A percentile compares a stretch with the other conserved stretches of the same genome.
These are phyloP conservation scores for Hirundo rustica DNA, from an alignment of 2,797 vertebrate genomes.

Conservation along the genomic window DNA sequence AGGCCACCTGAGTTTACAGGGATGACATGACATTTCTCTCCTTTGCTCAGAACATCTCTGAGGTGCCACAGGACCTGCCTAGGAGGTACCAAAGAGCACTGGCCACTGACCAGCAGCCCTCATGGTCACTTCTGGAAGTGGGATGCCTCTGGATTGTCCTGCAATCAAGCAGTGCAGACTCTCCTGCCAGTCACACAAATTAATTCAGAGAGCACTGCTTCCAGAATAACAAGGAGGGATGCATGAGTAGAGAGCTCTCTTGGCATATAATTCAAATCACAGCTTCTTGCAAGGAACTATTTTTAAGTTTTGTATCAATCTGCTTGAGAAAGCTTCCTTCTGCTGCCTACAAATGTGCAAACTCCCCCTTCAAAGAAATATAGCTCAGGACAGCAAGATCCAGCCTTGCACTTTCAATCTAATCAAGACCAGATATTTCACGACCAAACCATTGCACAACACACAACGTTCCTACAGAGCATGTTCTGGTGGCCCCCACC, in stretches of 20 bases:
- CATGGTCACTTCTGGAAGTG: not conserved
- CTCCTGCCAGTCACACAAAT: not conserved
- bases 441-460: no score
- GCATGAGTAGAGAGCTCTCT: not conserved
- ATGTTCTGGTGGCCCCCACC: no score
- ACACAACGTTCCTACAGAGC: no score
- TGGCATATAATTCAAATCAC: slow-evolving; percentile 7
- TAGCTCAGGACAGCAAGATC: no score
- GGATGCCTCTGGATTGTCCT: not conserved
- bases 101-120: not conserved
- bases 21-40: not conserved
- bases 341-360: no score
- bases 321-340: slow-evolving; percentile 54
- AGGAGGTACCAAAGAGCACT: not conserved
- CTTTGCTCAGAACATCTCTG: not conserved
- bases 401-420: no score
- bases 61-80: not conserved
- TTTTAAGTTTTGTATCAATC: slow-evolving; percentile 49
- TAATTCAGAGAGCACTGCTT: slow-evolving; percentile 5
- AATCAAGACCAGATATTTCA: no score
- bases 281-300: slow-evolving; percentile 49
- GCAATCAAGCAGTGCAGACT: not conserved
- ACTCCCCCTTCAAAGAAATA: no score
- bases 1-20: not conserved
- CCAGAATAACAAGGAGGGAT: not conserved